Evolutionary conservation across 2,888 invertebrate species (phyloP), one percentile per base, ranked within the genome.

Genomic region (Calephelis perditalis): DNA sequence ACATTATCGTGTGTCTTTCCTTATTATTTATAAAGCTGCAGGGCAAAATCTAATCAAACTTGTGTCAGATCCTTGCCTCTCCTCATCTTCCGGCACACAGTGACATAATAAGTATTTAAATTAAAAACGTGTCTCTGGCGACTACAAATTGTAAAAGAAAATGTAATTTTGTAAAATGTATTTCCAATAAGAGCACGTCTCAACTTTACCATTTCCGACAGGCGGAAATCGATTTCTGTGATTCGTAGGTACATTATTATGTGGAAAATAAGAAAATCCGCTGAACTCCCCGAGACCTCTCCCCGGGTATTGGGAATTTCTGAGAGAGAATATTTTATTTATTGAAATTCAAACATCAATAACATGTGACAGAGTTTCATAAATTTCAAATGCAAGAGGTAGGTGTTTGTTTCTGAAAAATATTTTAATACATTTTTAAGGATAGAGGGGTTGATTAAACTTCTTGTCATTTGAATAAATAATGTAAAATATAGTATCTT

Each of bases 191-290:
- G 57, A 65, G 61, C 43, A 61, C 66, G 56, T 43, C 56, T 58
- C 56, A 66, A 62, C 49, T 68, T 66, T 62, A 58, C 63, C 61
- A 60, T 69, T 59, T 63, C 64, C 65, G 62, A 49, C 46, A 11
- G 56, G 43, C 62, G 66, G 68, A 70, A 70, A 71, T 68, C 65
- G 70, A 68, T 68, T 69, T 63, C 61, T 62, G 59, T 62, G 66
- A 67, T 65, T 68, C 67, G 64, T 68, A 61, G 46, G 56, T 60
- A 59, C 62, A 68, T 66, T 70, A 69, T 68, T 68, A 63, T 66
- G 69, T 65, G 67, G 68, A 66, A 70, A 67, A 67, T 67, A 67
- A 65, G 59, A 15, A 65, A 58, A 59, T 63, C 62, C 60, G 59
- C 52, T 57, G 63, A 62, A 61, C 44, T 36, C 60, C 57, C 57